phyloP scores from a whole-genome alignment of 2,113 vertebrate genomes.

The Hyperopisus bebe region DNA sequence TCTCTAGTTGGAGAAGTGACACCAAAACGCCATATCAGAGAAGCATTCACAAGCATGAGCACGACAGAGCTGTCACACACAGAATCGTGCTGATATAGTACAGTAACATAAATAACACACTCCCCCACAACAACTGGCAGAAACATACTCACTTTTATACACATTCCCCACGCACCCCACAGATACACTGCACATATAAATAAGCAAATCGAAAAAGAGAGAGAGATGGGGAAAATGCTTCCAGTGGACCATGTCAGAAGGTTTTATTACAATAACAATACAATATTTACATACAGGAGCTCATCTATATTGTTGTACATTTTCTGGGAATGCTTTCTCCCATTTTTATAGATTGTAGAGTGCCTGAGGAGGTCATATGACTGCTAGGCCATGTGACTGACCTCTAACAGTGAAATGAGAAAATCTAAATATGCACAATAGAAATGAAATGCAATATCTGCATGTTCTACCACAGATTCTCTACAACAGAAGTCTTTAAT shows the following conservation, averaged over 20 bases:
- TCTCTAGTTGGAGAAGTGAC: not conserved
- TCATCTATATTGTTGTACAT: not conserved
- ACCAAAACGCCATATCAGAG: not conserved
- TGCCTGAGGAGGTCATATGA: not conserved
- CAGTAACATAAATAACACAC: not conserved
- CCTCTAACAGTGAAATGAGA: not conserved
- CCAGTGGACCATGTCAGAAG: constrained; percentile 13
- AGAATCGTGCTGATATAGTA: not conserved
- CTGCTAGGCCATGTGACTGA: not conserved
- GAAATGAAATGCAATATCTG: not conserved
- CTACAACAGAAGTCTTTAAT: not conserved
- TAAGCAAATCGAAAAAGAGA: not conserved
- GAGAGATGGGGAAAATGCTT: not conserved
- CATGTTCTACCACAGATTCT: not conserved
- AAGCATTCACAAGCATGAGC: not conserved
- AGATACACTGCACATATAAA: not conserved
- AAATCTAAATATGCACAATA: not conserved
- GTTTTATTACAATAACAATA: constrained; percentile 19
- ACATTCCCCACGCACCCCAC: not conserved
- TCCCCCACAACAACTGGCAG: not conserved
- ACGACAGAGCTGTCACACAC: not conserved
- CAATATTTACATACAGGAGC: constrained; percentile 16
- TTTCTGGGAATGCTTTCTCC: not conserved
- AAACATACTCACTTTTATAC: not conserved
- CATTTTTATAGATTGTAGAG: not conserved